Evolutionary conservation across 2,113 vertebrate species (phyloP).

Genomic region (Accipiter cooperii): DNA sequence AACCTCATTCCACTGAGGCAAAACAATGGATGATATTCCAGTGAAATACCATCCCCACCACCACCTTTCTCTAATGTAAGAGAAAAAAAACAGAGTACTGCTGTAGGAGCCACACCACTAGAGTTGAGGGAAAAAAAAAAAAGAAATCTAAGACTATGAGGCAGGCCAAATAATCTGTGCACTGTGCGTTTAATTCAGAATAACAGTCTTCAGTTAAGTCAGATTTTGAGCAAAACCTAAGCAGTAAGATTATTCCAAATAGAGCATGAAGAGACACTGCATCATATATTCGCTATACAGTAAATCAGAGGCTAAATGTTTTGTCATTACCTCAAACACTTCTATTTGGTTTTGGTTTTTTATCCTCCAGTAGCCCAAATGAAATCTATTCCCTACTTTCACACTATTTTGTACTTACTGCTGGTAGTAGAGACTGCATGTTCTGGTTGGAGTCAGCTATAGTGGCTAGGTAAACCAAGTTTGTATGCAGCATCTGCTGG

Average conservation of each 20-base stretch:
- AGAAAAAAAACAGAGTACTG: background rate
- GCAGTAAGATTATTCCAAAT: background rate
- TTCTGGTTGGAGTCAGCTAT: slow-evolving; percentile 99
- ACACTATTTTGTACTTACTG: slow-evolving; percentile 82
- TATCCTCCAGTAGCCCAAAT: background rate
- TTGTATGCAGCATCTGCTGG: slow-evolving; percentile 98
- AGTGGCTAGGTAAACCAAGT: slow-evolving; percentile 96
- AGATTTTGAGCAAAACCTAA: background rate
- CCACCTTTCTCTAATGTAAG: background rate
- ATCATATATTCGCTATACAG: background rate
- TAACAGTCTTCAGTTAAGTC: background rate
- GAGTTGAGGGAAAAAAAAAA: background rate
- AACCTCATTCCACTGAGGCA: background rate
- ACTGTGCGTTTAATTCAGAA: background rate
- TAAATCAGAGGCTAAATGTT: background rate
- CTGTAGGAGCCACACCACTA: background rate
- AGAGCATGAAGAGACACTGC: background rate
- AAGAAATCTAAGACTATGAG: background rate
- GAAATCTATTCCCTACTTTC: background rate
- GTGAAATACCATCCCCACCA: no score
- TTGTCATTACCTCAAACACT: background rate
- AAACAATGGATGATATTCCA: background rate
- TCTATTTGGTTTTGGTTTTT: background rate
- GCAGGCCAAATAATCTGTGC: background rate
- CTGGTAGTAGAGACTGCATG: slow-evolving; percentile 96